These are phyloP conservation scores for Reticulitermes speratus DNA, from an alignment of 1,140 invertebrate species.

Conservation along the genomic window DNA sequence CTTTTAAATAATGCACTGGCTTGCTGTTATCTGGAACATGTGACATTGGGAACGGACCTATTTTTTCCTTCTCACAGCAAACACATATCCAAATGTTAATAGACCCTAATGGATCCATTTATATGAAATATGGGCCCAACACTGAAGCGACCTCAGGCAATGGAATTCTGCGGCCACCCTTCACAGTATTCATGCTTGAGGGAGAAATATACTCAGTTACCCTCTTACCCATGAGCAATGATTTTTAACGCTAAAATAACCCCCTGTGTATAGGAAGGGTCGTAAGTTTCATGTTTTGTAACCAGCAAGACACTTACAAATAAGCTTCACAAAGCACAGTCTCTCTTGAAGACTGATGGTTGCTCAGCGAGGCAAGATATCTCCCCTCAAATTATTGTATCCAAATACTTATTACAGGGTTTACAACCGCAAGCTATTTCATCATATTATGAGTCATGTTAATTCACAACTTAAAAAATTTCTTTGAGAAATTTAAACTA, in stretches of 20 bases:
- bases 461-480: no score
- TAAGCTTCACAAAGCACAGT: no score
- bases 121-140: constrained; percentile 25
- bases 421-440: no score
- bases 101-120: constrained; percentile 26
- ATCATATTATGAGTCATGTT: no score
- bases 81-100: constrained; percentile 25
- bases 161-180: background rate
- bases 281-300: background rate
- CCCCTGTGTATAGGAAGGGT: background rate
- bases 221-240: background rate
- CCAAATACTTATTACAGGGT: no score
- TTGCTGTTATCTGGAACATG: background rate
- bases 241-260: background rate
- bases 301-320: background rate
- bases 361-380: no score
- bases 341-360: no score
- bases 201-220: background rate
- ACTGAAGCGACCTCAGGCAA: background rate
- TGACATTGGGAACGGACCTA: background rate
- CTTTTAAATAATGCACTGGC: no score
- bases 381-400: no score
- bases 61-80: background rate
- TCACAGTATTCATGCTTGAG: background rate
- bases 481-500: no score